phyloP scores from a whole-genome alignment of 2,113 vertebrate genomes.

The Protobothrops mucrosquamatus region DNA sequence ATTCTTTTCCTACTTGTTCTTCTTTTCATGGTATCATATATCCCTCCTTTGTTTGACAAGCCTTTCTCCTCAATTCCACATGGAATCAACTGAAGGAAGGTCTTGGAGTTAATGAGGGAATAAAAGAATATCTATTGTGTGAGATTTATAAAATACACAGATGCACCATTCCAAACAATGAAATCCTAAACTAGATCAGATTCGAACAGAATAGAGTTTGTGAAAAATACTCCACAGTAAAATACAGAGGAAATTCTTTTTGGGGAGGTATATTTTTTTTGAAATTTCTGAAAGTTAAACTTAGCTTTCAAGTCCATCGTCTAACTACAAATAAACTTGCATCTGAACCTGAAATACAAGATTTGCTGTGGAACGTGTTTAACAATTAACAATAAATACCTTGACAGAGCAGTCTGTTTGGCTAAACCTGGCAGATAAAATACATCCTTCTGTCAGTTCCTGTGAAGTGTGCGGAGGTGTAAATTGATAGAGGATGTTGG shows the following conservation, averaged over 20 bases:
- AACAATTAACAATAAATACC: background rate
- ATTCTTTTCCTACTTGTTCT: background rate
- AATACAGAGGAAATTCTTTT: background rate
- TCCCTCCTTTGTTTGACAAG: background rate
- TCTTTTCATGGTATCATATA: background rate
- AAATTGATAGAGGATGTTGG: background rate
- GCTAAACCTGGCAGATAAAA: slow-evolving; percentile 7
- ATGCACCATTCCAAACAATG: background rate
- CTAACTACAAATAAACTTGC: background rate
- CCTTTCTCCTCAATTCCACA: background rate
- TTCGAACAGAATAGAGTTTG: background rate
- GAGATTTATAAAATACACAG: background rate
- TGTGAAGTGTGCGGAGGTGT: background rate
- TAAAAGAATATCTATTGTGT: background rate
- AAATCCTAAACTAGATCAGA: background rate
- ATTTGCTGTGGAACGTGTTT: background rate
- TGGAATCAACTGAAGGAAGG: background rate
- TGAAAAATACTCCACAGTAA: background rate
- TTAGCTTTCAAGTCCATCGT: background rate
- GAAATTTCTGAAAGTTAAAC: background rate
- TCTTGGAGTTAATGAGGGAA: background rate
- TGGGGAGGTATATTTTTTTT: background rate
- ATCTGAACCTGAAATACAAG: background rate
- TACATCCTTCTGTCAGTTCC: background rate
- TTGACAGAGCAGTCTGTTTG: background rate